Conservation (phyloP, 2,888 invertebrate species). For the Habroteleia sp. region DNA sequence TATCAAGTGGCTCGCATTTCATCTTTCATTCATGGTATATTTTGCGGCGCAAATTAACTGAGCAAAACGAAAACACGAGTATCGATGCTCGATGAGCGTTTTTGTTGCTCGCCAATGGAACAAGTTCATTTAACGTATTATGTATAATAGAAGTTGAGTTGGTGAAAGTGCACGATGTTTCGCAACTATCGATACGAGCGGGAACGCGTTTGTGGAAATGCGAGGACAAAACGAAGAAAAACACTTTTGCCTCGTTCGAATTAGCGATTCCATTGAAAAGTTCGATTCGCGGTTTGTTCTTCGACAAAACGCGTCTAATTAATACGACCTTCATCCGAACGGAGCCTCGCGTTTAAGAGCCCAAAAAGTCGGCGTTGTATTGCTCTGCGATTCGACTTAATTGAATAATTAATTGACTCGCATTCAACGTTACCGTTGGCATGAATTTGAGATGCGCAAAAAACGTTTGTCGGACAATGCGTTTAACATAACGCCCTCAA, state of each 20-base stretch:
- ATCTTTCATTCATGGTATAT: constrained; percentile 22
- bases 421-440: constrained; percentile 8
- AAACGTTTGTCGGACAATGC: too few relatives aligned
- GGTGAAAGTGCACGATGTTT: constrained; percentile 52
- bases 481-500: too few relatives aligned
- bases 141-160: constrained; percentile 40
- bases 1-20: constrained; percentile 14
- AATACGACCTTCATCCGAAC: constrained; percentile 12
- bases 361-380: constrained; percentile 11
- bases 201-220: constrained; percentile 32
- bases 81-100: constrained; percentile 44
- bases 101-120: constrained; percentile 35
- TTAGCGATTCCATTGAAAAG: constrained; percentile 14
- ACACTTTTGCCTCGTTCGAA: constrained; percentile 1
- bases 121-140: constrained; percentile 50
- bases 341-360: background rate
- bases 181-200: constrained; percentile 35
- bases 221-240: constrained; percentile 17
- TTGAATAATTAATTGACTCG: constrained; percentile 22
- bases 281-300: constrained; percentile 11
- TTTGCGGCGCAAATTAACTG: constrained; percentile 39
- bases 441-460: too few relatives aligned
- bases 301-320: constrained; percentile 30
- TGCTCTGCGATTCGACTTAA: too few relatives aligned
- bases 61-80: constrained; percentile 32